Evolutionary conservation across 2,888 invertebrate genomes (phyloP), one percentile per base, ranked within the genome.

Genomic region (Latrodectus elegans): DNA sequence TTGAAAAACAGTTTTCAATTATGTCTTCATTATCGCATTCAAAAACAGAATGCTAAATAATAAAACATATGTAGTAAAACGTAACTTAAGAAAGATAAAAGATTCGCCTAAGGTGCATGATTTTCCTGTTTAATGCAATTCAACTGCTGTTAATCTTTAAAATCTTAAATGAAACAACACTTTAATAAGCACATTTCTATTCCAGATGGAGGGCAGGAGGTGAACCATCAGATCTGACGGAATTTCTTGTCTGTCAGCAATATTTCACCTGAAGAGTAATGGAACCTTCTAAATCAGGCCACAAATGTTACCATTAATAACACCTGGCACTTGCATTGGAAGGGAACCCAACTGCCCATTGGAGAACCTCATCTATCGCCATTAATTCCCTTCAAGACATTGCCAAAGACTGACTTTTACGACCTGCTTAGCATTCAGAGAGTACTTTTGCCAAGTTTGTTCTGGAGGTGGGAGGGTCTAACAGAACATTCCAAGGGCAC

Each of bases 391-490:
- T 52, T 9, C 64, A 87, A 87, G 86, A 87, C 86, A 87, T 77
- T 81, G 77, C 85, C 85, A 55, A 64, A 67, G 53, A 51, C 81
- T 73, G 86, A 87, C 77, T 87, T 87, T 87, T 87, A 87, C 71
- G 81, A 73, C 77, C 86, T 87, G 81, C 81, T 81, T 81, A 87
- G 81, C 86, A 87, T 87, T 87, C 76, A 53, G 17, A 72, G 51
- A 73, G 73, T 38, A 75, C 22, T 49, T 64, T 17, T 64, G 51
- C 49, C 51, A 60, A 60, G 38, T 38, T 38, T 38, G 38, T 26
- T 26, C 75, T 60, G 17, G 12, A 9, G 38, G 73, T 76, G 52
- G 78, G 84, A 78, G 84, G 76, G 67, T 52, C 53, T 73, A 60
- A 51, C 64, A 52, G 52, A 12, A 38, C 73, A 81, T 73, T 81